Evolutionary conservation across 2,797 vertebrate species (phyloP).

Genomic region (Silurus aristotelis): DNA sequence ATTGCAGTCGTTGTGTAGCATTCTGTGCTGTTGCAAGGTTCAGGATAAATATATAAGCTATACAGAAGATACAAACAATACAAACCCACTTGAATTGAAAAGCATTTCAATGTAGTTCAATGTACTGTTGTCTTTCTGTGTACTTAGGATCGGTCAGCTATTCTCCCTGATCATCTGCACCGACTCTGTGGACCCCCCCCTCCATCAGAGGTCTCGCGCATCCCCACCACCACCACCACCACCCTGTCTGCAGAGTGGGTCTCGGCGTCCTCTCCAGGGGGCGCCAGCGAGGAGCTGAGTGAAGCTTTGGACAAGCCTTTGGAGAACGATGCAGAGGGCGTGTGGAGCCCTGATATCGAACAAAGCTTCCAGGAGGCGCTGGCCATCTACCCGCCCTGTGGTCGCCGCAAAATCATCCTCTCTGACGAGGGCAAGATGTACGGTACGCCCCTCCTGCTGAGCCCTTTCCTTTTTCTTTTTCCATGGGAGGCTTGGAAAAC

Average conservation of each 20-base stretch:
- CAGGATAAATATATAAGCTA: not conserved
- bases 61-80: not conserved
- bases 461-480: constrained; percentile 8
- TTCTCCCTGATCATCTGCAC: constrained; percentile 33
- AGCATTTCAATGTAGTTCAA: not conserved
- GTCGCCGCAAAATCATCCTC: constrained; percentile 94
- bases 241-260: constrained; percentile 90
- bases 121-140: constrained; percentile 18
- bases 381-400: constrained; percentile 94
- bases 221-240: constrained; percentile 73
- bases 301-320: constrained; percentile 89
- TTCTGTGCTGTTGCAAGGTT: not conserved
- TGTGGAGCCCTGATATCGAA: constrained; percentile 94
- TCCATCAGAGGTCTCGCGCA: constrained; percentile 46
- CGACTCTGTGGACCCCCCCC: constrained; percentile 10
- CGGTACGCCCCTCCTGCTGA: constrained; percentile 77
- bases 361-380: constrained; percentile 97
- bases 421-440: constrained; percentile 99
- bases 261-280: constrained; percentile 91
- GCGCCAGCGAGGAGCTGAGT: constrained; percentile 88
- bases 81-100: no score
- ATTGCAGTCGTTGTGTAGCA: not conserved
- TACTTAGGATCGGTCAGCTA: constrained; percentile 43
- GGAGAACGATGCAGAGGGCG: constrained; percentile 91
- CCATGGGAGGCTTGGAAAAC: not conserved